phyloP scores from a whole-genome alignment of 2,797 vertebrate genomes.

The Parauchenoglanis punctatus region DNA sequence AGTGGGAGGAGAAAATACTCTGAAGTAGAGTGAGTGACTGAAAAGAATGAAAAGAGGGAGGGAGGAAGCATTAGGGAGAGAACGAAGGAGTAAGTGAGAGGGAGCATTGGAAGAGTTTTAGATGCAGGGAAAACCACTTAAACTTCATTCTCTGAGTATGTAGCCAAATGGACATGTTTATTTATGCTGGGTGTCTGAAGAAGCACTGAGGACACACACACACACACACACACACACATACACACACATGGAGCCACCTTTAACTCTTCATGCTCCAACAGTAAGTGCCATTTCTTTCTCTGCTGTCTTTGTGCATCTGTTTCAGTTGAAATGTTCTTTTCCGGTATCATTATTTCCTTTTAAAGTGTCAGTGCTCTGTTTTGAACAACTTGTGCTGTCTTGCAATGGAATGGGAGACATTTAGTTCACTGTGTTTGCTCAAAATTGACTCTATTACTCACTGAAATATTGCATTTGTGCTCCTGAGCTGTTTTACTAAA shows the following conservation, averaged over 20 bases:
- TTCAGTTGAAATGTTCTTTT: conserved; percentile 21
- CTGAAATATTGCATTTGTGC: not conserved
- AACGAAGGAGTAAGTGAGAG: conserved; percentile 57
- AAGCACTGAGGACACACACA: conserved; percentile 69
- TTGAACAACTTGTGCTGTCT: conserved; percentile 70
- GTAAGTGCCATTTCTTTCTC: conserved; percentile 71
- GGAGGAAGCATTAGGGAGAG: conserved; percentile 38
- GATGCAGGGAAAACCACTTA: conserved; percentile 40
- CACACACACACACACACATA: conserved; percentile 64
- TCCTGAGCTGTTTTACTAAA: not conserved
- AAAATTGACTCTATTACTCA: not conserved
- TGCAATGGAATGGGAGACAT: conserved; percentile 64
- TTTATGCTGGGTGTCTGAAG: conserved; percentile 67
- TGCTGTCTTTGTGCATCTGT: conserved; percentile 24
- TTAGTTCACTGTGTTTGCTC: not conserved
- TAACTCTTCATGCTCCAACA: conserved; percentile 71
- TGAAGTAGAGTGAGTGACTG: conserved; percentile 56
- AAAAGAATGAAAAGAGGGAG: conserved; percentile 47
- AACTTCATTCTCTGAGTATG: conserved; percentile 46
- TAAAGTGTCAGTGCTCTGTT: conserved; percentile 59
- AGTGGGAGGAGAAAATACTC: conserved; percentile 65
- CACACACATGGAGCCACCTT: conserved; percentile 79
- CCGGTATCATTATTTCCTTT: conserved; percentile 16
- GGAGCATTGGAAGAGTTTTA: conserved; percentile 44
- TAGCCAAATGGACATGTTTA: conserved; percentile 72